A percentile compares a stretch with the other conserved stretches of the same genome.
phyloP scores from a whole-genome alignment of 2,113 vertebrate genomes.

The Ochotona curzoniae region DNA sequence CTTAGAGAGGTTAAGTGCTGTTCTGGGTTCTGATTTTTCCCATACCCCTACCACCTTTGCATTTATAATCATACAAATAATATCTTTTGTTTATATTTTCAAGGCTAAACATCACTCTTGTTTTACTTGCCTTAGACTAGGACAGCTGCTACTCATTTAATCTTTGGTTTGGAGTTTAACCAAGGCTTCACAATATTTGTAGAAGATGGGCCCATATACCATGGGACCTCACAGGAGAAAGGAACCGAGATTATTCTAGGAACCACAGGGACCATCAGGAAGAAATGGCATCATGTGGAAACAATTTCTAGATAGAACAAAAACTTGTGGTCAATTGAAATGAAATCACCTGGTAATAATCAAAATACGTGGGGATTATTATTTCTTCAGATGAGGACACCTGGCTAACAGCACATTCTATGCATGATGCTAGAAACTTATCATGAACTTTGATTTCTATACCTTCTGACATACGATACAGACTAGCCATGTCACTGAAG shows the following conservation, averaged over 20 bases:
- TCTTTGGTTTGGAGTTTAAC: slow-evolving; percentile 64
- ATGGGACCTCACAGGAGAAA: background rate
- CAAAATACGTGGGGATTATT: background rate
- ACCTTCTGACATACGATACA: background rate
- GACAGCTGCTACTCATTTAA: slow-evolving; percentile 65
- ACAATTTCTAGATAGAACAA: background rate
- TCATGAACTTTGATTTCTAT: background rate
- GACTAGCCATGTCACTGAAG: background rate
- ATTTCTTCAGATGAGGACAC: background rate
- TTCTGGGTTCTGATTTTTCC: background rate
- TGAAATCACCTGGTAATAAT: background rate
- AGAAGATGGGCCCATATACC: slow-evolving; percentile 5
- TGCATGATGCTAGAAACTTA: background rate
- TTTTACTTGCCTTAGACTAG: slow-evolving; percentile 76
- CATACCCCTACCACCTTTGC: background rate
- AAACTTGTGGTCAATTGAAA: background rate
- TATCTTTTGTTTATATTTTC: slow-evolving; percentile 69
- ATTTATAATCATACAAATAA: slow-evolving; percentile 57
- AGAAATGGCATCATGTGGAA: background rate
- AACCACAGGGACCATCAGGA: background rate
- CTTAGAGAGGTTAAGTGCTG: background rate
- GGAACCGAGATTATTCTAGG: background rate
- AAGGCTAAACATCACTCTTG: slow-evolving; percentile 71
- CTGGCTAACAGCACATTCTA: background rate
- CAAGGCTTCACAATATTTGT: slow-evolving; percentile 32